Evolutionary conservation across 2,888 invertebrate genomes (phyloP).

Genomic region (Abrostola triplasia): DNA sequence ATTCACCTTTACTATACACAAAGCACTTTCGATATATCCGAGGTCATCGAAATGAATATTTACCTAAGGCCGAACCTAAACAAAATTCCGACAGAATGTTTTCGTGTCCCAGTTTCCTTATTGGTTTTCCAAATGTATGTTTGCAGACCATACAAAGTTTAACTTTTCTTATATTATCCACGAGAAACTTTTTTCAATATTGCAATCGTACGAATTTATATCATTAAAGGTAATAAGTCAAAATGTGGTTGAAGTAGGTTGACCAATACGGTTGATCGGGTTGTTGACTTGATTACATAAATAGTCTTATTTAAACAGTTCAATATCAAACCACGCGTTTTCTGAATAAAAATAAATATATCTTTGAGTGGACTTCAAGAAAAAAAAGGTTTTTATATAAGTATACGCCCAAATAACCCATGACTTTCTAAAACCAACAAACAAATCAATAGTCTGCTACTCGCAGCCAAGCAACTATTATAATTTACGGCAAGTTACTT

Average conservation of each 20-base stretch:
- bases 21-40: background rate
- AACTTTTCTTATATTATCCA: conserved; percentile 1
- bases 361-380: too few relatives aligned
- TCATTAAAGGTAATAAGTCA: background rate
- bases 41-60: conserved; percentile 10
- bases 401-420: too few relatives aligned
- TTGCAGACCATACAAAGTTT: conserved; percentile 10
- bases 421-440: background rate
- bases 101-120: conserved; percentile 19
- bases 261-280: background rate
- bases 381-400: too few relatives aligned
- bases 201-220: background rate
- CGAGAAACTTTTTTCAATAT: background rate
- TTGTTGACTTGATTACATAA: background rate
- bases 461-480: background rate
- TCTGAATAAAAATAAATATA: too few relatives aligned
- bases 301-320: too few relatives aligned
- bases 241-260: background rate
- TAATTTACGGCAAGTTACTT: conserved; percentile 7
- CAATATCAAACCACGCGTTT: too few relatives aligned
- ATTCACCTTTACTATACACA: background rate
- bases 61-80: background rate
- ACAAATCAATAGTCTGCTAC: background rate
- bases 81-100: background rate
- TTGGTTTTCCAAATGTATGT: conserved; percentile 14